Conservation (phyloP, 2,113 vertebrate genomes). For the Osmerus mordax region DNA sequence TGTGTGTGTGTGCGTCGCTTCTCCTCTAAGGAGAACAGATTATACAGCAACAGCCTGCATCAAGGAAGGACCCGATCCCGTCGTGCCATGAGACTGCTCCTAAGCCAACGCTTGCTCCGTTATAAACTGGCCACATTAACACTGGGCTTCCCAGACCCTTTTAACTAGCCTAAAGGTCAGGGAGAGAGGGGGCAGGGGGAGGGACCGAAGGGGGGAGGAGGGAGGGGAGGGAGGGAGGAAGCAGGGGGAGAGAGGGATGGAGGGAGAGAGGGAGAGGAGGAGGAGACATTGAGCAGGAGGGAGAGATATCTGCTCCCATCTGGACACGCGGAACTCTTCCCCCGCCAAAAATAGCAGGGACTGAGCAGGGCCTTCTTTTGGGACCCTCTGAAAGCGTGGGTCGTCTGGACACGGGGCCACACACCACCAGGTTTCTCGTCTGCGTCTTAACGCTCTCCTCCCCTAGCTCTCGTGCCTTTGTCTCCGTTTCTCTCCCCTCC, state of each 20-base stretch:
- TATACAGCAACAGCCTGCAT: conserved; percentile 71
- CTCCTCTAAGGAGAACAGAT: conserved; percentile 68
- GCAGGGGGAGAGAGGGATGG: not conserved
- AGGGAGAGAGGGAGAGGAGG: not conserved
- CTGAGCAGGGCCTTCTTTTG: not conserved
- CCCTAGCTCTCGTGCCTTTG: conserved; percentile 15
- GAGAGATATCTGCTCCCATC: not conserved
- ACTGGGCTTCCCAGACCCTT: not conserved
- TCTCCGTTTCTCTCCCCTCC: conserved; percentile 25
- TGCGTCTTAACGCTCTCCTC: not conserved
- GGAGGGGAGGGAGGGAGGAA: no score
- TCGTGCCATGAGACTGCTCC: conserved; percentile 63
- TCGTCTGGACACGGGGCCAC: not conserved
- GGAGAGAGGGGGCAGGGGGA: conserved; percentile 27
- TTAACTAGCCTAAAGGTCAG: conserved; percentile 18
- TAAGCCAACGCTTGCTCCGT: conserved; percentile 38
- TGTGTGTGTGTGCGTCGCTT: conserved; percentile 30
- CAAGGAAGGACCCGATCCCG: conserved; percentile 65
- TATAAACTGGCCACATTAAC: conserved; percentile 44
- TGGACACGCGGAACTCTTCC: no score
- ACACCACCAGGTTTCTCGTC: not conserved
- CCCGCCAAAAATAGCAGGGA: no score
- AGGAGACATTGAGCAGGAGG: conserved; percentile 13
- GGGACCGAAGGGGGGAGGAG: not conserved
- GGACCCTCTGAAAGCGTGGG: not conserved